Conservation (phyloP, 53 echinoderm and acorn worm species). For the Mesocentrotus franciscanus region DNA sequence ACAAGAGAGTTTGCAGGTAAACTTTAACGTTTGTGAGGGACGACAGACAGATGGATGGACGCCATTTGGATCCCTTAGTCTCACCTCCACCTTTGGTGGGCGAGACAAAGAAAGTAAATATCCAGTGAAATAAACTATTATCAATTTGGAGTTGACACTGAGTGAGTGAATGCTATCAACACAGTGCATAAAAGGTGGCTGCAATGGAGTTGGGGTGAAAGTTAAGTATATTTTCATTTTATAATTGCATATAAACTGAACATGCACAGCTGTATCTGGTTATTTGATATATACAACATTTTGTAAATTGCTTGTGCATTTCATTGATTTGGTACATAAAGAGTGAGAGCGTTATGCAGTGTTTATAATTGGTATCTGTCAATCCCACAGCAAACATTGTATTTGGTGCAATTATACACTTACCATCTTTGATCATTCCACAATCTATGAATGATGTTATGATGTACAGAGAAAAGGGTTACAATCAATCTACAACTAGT, state of each 20-base stretch:
- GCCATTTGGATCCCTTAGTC: no score
- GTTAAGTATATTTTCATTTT: background rate
- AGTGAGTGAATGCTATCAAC: background rate
- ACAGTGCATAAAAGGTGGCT: background rate
- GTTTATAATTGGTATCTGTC: background rate
- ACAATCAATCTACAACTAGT: conserved; percentile 1
- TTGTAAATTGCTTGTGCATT: background rate
- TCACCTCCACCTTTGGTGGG: no score
- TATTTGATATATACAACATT: background rate
- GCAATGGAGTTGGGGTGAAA: background rate
- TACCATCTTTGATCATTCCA: conserved; percentile 68
- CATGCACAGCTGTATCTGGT: background rate
- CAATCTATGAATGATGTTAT: conserved; percentile 57
- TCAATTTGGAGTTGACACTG: background rate
- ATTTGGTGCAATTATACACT: conserved; percentile 49
- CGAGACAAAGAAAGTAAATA: background rate
- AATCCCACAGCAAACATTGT: conserved; percentile 50
- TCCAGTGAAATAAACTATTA: background rate
- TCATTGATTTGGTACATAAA: background rate
- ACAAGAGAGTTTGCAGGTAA: no score
- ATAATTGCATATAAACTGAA: background rate
- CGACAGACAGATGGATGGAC: no score
- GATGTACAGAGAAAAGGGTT: conserved; percentile 55
- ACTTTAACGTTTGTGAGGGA: no score
- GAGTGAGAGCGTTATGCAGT: conserved; percentile 15